phyloP scores from a whole-genome alignment of 2,888 invertebrate genomes.

The Ormyrus pomaceus region DNA sequence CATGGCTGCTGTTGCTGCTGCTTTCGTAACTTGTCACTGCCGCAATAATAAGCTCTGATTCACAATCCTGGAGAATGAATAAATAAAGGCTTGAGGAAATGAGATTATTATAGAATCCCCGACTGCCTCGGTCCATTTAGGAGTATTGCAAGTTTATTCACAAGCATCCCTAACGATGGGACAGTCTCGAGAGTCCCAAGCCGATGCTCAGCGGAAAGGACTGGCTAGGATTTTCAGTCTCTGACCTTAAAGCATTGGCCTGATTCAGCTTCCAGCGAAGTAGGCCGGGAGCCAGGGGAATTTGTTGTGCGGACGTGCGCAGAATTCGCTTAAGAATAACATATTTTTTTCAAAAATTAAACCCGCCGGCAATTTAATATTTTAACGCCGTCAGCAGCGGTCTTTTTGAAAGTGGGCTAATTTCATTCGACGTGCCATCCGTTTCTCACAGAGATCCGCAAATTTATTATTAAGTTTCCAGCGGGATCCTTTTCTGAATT shows the following conservation, averaged over 20 bases:
- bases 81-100: too few relatives aligned
- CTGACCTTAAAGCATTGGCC: constrained; percentile 21
- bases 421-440: not conserved
- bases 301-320: not conserved
- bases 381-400: not conserved
- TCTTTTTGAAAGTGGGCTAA: not conserved
- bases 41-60: too few relatives aligned
- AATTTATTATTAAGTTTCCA: too few relatives aligned
- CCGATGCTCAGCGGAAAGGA: not conserved
- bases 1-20: too few relatives aligned
- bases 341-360: not conserved
- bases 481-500: too few relatives aligned
- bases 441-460: too few relatives aligned
- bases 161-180: not conserved
- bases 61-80: too few relatives aligned
- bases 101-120: too few relatives aligned
- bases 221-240: constrained; percentile 7
- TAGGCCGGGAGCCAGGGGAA: constrained; percentile 29
- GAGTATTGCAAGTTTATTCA: not conserved
- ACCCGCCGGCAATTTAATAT: not conserved
- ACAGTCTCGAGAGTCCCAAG: not conserved
- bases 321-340: not conserved
- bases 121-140: too few relatives aligned
- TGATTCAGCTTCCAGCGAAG: constrained; percentile 12
- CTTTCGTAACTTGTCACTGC: too few relatives aligned